Base-by-base conservation (phyloP, 2,797 vertebrate species). In the Chaenodraco wilsoni region DNA sequence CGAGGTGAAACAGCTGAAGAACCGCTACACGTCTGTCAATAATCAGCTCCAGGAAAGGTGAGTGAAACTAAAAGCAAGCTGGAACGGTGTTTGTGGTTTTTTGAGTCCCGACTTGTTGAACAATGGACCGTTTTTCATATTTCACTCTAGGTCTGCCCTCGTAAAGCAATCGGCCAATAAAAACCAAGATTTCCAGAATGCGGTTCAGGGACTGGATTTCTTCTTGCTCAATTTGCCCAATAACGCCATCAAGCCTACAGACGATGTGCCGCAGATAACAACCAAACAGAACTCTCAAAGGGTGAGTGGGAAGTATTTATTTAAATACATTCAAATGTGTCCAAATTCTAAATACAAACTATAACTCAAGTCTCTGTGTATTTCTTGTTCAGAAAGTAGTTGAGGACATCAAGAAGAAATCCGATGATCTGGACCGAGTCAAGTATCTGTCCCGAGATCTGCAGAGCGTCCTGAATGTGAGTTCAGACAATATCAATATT, bases 41-140 rank as follows among this genome's bases (percentile, higher is more conserved):
- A 95, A 95, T 87, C 96, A 99, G 88, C 88, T 98, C 73, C 95
- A 97, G 60, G 91, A 96, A 33, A 91, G 96, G 98, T 99, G 82
- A 95, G 95, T 2, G 0, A 31, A 46, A 50, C 31, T 33, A 14
- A 12, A 37, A 12, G 21, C 9, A n/a, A 9, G 7, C 15, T 51
- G 9, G 11, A 23, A 15, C 6, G 17, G 7, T n/a, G 3, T 19
- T 8, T 17, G 23, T 46, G 21, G 31, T 33, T 27, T 27, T 27
- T 27, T 2, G 5, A 37, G 7, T 37, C 33, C 27, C 33, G 33
- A 37, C 33, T 37, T 37, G 33, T 37, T 37, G 33, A 37, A 37
- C 33, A 37, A 37, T 37, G 33, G 33, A 19, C 3, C 13, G 1
- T 19, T 41, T 67, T 43, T 55, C 19, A 7, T 23, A 7, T 56